These are phyloP conservation scores for Homarus gammarus DNA, from an alignment of 2,888 invertebrate genomes.

Conservation along the genomic window DNA sequence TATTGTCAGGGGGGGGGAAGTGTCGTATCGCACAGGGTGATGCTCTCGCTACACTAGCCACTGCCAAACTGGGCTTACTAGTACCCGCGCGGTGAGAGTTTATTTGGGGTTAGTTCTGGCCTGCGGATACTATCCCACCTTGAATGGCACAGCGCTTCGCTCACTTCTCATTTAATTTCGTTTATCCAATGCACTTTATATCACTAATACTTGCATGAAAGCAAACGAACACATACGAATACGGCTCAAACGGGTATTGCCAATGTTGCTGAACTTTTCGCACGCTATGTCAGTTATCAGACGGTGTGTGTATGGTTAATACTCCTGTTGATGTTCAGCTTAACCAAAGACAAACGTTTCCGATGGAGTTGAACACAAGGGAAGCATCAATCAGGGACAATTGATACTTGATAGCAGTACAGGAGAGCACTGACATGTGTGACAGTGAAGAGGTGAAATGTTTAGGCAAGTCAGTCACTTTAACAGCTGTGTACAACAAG, in stretches of 20 bases:
- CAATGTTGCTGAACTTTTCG: not conserved
- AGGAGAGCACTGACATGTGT: not conserved
- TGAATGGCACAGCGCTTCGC: slow-evolving; percentile 29
- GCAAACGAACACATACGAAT: not conserved
- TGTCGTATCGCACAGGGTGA: not conserved
- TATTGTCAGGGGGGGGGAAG: not conserved
- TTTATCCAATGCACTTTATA: not conserved
- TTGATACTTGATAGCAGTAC: not conserved
- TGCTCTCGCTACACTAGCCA: slow-evolving; percentile 39
- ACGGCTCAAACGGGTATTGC: not conserved
- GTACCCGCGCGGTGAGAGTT: slow-evolving; percentile 24
- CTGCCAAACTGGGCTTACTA: slow-evolving; percentile 19
- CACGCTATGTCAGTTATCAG: not conserved
- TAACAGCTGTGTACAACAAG: no score
- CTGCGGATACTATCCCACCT: slow-evolving; percentile 44
- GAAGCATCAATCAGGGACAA: not conserved
- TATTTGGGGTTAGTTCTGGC: slow-evolving; percentile 31
- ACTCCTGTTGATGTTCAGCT: not conserved
- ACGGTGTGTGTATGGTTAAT: not conserved
- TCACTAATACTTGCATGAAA: not conserved
- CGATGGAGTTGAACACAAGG: not conserved
- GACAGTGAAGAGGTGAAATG: no score
- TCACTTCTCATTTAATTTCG: slow-evolving; percentile 24
- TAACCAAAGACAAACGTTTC: not conserved
- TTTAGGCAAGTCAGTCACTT: no score